A percentile compares a stretch with the other conserved stretches of the same genome.
Conservation (phyloP, 2,888 invertebrate species). For the Habroteleia sp. region DNA sequence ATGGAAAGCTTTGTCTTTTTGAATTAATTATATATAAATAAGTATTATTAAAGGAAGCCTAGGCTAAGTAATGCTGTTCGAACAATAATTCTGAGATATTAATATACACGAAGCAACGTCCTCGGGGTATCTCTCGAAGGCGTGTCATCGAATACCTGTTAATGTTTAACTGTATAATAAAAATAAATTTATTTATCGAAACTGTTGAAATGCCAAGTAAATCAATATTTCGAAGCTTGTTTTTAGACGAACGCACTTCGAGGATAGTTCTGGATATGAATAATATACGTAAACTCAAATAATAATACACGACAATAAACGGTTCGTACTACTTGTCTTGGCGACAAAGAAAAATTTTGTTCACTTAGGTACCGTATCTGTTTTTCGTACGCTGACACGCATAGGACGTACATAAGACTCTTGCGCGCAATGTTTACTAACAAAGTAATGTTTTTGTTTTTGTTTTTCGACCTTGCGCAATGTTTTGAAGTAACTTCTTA, state of each 20-base stretch:
- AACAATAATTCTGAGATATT: conserved; percentile 81
- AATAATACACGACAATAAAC: conserved; percentile 68
- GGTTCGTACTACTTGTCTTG: conserved; percentile 24
- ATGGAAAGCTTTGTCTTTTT: conserved; percentile 58
- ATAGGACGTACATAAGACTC: too few species aligned
- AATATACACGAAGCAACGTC: conserved; percentile 69
- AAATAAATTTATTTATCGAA: background rate
- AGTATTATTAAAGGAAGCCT: conserved; percentile 68
- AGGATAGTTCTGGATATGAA: conserved; percentile 20
- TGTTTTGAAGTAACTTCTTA: too few species aligned
- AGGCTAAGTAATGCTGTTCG: conserved; percentile 81
- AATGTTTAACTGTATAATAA: background rate
- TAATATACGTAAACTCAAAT: conserved; percentile 60
- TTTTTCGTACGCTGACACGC: too few species aligned
- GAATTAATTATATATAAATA: conserved; percentile 66
- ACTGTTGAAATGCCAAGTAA: too few species aligned
- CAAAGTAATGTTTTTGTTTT: too few species aligned
- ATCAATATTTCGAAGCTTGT: background rate
- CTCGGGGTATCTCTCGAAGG: conserved; percentile 12
- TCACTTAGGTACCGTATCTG: too few species aligned
- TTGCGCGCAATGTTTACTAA: too few species aligned
- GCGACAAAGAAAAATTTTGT: background rate
- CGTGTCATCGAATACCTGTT: conserved; percentile 53
- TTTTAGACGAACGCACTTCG: conserved; percentile 33
- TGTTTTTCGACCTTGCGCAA: too few species aligned